These are phyloP conservation scores for Amazona guildingii DNA, from an alignment of 2,113 vertebrate genomes.

Conservation along the genomic window DNA sequence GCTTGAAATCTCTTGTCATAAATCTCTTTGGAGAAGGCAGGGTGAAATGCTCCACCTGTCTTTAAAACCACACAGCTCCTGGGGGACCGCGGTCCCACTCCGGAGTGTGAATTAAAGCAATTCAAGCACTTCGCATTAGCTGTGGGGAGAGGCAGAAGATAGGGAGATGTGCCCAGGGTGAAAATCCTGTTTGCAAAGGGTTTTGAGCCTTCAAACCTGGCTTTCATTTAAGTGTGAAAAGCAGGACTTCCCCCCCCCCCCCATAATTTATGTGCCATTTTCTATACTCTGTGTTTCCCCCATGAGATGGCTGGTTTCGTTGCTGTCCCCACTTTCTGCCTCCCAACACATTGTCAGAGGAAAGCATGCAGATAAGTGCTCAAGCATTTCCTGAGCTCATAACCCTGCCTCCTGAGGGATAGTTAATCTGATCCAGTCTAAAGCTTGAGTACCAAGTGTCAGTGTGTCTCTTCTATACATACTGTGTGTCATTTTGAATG, in stretches of 20 bases:
- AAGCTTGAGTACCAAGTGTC: background rate
- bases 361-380: constrained; percentile 4
- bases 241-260: background rate
- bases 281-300: background rate
- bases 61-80: background rate
- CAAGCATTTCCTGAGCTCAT: constrained; percentile 27
- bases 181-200: background rate
- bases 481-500: background rate
- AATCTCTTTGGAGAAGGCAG: background rate
- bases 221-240: background rate
- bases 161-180: background rate
- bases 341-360: background rate
- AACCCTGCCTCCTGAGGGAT: background rate
- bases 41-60: background rate
- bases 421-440: background rate
- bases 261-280: background rate
- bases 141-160: background rate
- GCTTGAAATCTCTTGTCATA: background rate
- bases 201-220: background rate
- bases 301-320: background rate
- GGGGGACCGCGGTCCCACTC: background rate
- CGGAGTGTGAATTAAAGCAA: background rate
- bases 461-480: background rate
- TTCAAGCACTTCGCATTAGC: background rate
- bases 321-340: background rate